phyloP scores from a whole-genome alignment of 64 coral and sea anemone genomes.

The Montipora foliosa region DNA sequence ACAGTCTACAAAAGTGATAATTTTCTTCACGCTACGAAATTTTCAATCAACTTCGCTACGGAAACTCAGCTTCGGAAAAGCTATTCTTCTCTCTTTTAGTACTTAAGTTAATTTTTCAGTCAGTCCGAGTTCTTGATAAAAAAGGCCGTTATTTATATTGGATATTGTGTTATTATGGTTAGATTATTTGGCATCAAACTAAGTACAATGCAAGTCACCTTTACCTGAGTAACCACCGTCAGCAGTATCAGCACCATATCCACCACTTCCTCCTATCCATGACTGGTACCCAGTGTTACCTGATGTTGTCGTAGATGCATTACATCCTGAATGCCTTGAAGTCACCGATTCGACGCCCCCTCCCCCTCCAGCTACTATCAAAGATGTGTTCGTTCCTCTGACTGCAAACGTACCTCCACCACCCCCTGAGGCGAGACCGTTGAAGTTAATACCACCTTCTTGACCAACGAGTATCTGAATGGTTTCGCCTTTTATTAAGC shows the following conservation, averaged over 20 bases:
- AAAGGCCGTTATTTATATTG: too few species aligned
- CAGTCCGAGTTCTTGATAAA: too few species aligned
- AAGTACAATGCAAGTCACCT: neutral
- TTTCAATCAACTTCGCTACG: too few species aligned
- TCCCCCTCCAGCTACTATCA: slow-evolving; percentile 70
- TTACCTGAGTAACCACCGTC: slow-evolving; percentile 35
- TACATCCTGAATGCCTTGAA: slow-evolving; percentile 16
- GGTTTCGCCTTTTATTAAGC: slow-evolving; percentile 1
- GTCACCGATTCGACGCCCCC: neutral
- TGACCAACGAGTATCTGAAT: slow-evolving; percentile 66
- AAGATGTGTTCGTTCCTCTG: slow-evolving; percentile 24
- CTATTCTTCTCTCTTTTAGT: too few species aligned
- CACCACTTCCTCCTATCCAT: slow-evolving; percentile 15
- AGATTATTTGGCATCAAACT: neutral
- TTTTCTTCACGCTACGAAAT: too few species aligned
- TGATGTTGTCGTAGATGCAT: slow-evolving; percentile 42
- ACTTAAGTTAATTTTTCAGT: too few species aligned
- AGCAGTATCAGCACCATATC: slow-evolving; percentile 1
- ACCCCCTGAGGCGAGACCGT: neutral
- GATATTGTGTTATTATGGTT: too few species aligned
- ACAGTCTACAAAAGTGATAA: too few species aligned
- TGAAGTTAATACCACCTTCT: slow-evolving; percentile 37
- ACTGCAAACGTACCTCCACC: slow-evolving; percentile 74
- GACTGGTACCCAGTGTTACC: slow-evolving; percentile 26
- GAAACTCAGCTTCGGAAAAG: too few species aligned